Conservation (phyloP, 2,113 vertebrate genomes). For the Notarius lentiginosus region DNA sequence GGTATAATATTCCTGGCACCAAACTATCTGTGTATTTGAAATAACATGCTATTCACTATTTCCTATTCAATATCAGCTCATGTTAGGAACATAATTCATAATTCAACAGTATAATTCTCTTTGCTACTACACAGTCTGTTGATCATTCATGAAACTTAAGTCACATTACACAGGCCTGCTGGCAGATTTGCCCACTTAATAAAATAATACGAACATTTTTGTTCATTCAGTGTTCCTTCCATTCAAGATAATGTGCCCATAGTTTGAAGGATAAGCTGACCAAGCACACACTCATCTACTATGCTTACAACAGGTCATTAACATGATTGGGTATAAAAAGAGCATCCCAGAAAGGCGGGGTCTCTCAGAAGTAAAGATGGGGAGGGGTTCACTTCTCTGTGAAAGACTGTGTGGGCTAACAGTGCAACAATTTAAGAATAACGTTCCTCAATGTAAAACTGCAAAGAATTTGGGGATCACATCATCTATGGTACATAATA, state of each 20-base stretch:
- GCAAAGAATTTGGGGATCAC: too few species aligned
- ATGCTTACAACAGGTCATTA: background rate
- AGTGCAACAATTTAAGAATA: too few species aligned
- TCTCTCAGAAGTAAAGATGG: too few species aligned
- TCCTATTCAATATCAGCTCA: background rate
- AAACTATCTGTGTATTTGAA: slow-evolving; percentile 6
- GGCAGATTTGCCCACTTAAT: background rate
- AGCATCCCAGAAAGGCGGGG: too few species aligned
- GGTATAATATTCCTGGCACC: slow-evolving; percentile 14
- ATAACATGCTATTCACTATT: background rate
- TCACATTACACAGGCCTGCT: background rate
- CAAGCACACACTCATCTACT: background rate
- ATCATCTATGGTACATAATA: too few species aligned
- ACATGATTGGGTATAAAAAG: too few species aligned
- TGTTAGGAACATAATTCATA: background rate
- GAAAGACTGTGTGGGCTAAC: too few species aligned
- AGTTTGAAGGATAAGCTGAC: background rate
- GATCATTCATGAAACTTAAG: background rate
- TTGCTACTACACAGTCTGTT: background rate
- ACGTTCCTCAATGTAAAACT: too few species aligned
- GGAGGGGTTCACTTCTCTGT: too few species aligned
- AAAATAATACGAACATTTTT: background rate
- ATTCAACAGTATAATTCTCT: background rate
- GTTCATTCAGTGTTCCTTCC: background rate
- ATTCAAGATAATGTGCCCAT: background rate